These are phyloP conservation scores for Callospermophilus lateralis DNA, from an alignment of 2,113 vertebrate genomes.

Conservation along the genomic window DNA sequence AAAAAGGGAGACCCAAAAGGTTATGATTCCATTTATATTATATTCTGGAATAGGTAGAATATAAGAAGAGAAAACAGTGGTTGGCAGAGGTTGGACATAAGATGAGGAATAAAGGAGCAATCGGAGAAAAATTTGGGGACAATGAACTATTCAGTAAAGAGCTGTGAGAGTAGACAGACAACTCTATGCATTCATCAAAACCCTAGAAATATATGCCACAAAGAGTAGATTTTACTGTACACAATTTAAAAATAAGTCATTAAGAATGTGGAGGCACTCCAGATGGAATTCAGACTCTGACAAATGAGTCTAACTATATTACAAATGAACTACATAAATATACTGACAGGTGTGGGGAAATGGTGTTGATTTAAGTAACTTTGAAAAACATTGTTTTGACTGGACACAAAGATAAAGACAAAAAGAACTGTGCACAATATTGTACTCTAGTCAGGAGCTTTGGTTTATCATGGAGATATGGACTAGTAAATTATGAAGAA, in stretches of 20 bases:
- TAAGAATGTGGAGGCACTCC: not conserved
- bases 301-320: not conserved
- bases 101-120: not conserved
- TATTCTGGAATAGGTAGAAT: not conserved
- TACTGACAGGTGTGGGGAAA: not conserved
- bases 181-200: not conserved
- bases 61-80: conserved; percentile 14
- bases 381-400: conserved; percentile 5
- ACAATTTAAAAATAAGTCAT: conserved; percentile 6
- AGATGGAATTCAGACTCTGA: conserved; percentile 9
- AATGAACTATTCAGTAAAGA: not conserved
- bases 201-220: not conserved
- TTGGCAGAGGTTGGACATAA: not conserved
- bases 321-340: not conserved
- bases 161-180: not conserved
- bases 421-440: conserved; percentile 8
- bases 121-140: not conserved
- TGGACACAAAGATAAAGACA: not conserved
- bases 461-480: not conserved
- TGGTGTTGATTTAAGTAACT: conserved; percentile 26
- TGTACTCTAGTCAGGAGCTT: not conserved
- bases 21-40: not conserved
- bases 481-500: not conserved
- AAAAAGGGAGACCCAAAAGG: not conserved
- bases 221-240: conserved; percentile 27